Evolutionary conservation across 2,888 invertebrate genomes (phyloP).

Genomic region (Melipona beecheii): DNA sequence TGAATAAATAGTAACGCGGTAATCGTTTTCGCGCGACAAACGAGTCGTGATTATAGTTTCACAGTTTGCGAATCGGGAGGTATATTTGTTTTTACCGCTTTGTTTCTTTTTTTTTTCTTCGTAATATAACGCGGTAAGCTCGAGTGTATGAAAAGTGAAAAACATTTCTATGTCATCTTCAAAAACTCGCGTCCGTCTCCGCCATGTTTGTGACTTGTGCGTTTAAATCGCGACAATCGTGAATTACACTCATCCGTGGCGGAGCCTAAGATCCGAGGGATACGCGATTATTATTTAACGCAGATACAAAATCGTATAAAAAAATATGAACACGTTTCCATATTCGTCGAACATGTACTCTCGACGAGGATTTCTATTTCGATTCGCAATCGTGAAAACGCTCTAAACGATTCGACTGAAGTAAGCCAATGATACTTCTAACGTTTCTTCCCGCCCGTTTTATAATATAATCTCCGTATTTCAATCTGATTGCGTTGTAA

Average conservation of each 20-base stretch:
- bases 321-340: slow-evolving; percentile 43
- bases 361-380: background rate
- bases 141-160: slow-evolving; percentile 40
- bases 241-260: background rate
- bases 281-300: slow-evolving; percentile 9
- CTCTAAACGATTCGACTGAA: slow-evolving; percentile 9
- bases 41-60: slow-evolving; percentile 30
- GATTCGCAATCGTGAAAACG: slow-evolving; percentile 40
- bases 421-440: background rate
- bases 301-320: slow-evolving; percentile 50
- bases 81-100: background rate
- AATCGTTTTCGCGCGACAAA: background rate
- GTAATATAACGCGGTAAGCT: background rate
- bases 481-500: background rate
- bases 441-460: too few relatives aligned
- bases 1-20: slow-evolving; percentile 4
- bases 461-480: background rate
- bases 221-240: slow-evolving; percentile 42
- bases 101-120: too few relatives aligned
- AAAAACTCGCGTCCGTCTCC: slow-evolving; percentile 7
- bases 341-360: background rate
- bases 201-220: slow-evolving; percentile 39
- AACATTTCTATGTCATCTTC: slow-evolving; percentile 20
- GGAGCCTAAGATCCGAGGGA: background rate
- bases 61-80: slow-evolving; percentile 33